A percentile compares a stretch with the other conserved stretches of the same genome.
Conservation (phyloP, 2,888 invertebrate genomes). For the Ichneumoninae sp. region DNA sequence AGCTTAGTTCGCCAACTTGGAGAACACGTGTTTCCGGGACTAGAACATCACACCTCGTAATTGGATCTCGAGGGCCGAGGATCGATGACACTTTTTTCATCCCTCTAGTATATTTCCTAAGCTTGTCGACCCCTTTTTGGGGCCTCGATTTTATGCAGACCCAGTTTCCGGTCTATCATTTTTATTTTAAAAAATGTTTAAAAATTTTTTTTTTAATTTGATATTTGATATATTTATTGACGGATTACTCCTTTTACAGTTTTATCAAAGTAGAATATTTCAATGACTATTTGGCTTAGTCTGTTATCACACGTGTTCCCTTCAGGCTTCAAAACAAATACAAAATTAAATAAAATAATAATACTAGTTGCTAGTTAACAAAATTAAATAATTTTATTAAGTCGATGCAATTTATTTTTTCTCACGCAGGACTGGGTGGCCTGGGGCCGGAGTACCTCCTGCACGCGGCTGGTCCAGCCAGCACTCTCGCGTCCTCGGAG, state of each 20-base stretch:
- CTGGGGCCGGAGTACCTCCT: constrained; percentile 83
- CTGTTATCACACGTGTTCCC: too few relatives aligned
- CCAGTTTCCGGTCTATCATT: neutral
- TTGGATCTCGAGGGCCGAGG: constrained; percentile 36
- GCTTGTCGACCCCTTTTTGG: constrained; percentile 11
- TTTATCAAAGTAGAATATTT: too few relatives aligned
- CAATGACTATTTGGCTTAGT: too few relatives aligned
- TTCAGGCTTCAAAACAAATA: too few relatives aligned
- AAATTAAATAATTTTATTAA: constrained; percentile 8
- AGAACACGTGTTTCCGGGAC: constrained; percentile 41
- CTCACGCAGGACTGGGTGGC: constrained; percentile 82
- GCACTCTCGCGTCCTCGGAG: constrained; percentile 93
- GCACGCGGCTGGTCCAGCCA: constrained; percentile 86
- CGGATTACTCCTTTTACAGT: too few relatives aligned
- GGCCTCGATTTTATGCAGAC: neutral
- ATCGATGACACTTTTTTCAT: constrained; percentile 45
- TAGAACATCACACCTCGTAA: constrained; percentile 33
- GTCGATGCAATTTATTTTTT: constrained; percentile 36
- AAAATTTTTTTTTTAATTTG: neutral
- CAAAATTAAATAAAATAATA: too few relatives aligned
- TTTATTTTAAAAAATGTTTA: too few relatives aligned
- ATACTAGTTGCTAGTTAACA: too few relatives aligned
- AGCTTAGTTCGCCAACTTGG: neutral
- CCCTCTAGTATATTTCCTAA: neutral
- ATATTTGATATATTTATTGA: too few relatives aligned